Base-by-base conservation (phyloP, 2,113 vertebrate species). In the Phalacrocorax pelagicus region DNA sequence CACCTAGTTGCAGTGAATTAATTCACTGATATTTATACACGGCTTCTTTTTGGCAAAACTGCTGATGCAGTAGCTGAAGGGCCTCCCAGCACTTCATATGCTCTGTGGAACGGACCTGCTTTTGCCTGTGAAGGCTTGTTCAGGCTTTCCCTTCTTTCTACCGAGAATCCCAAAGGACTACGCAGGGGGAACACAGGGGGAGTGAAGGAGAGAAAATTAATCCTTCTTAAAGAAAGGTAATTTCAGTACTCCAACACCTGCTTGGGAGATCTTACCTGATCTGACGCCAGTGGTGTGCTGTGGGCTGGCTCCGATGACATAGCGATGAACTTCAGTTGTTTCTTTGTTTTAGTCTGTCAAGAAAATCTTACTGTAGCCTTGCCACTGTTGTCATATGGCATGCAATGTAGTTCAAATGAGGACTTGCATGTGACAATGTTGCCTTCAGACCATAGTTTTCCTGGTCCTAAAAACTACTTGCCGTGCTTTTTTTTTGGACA, bases 231-330 rank as follows among this genome's bases (percentile, higher is more conserved):
- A 55, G 38, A 62, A 29, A 74, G 62, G 12, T 52, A 30, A 75
- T 74, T 70, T 44, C 14, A 30, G 13, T 52, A 57, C 63, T 63
- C 20, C 14, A 58, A 65, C 63, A n/a, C 34, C 32, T 49, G 10
- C 16, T 21, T 27, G 10, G 29, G 42, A 55, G 14, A 34, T 42
- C 55, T 47, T 59, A 47, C 11, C 6, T 5, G 0, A 12, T 40
- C 20, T 2, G 6, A 23, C 23, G 58, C 22, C 0, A 0, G 30
- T 54, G 46, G 24, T 12, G 6, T 52, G 27, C 46, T 59, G 14
- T 30, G 62, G n/a, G 34, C 27, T 46, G 73, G 17, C 22, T 63
- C 16, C 36, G 46, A 18, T 21, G 36, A 46, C 59, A 44, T 58
- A 52, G 10, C 4, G 6, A 69, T n/a, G 23, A 65, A 34, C 12